These are phyloP conservation scores for Anodontia alba DNA, from an alignment of 2,888 invertebrate genomes.

Conservation along the genomic window DNA sequence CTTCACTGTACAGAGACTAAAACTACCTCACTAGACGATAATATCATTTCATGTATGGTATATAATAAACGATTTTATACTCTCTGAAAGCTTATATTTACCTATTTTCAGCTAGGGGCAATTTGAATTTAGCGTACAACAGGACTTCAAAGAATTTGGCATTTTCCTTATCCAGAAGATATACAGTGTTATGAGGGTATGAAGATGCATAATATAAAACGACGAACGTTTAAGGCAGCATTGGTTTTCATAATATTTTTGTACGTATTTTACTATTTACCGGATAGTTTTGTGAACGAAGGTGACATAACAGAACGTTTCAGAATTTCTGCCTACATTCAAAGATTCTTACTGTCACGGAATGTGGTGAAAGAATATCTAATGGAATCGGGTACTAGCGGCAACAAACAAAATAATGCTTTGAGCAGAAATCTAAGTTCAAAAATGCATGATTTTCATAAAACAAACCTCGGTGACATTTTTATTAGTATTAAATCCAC, in stretches of 20 bases:
- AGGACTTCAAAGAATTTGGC: too few species aligned
- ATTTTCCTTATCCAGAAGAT: not conserved
- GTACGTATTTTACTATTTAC: not conserved
- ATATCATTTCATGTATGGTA: not conserved
- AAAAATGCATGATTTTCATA: not conserved
- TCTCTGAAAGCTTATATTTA: too few species aligned
- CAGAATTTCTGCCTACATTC: not conserved
- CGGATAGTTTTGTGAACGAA: not conserved
- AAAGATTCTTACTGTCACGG: not conserved
- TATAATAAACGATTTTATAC: too few species aligned
- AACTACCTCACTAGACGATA: too few species aligned
- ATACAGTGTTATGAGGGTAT: not conserved
- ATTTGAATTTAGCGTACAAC: too few species aligned
- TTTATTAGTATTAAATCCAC: constrained; percentile 98
- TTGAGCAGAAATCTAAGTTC: not conserved
- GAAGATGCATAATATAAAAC: not conserved
- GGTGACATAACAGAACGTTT: not conserved
- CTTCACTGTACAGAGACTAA: too few species aligned
- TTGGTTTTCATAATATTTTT: not conserved
- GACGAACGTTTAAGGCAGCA: not conserved
- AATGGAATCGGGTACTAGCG: not conserved
- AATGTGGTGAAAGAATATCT: not conserved
- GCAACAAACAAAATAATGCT: not conserved
- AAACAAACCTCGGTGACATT: constrained; percentile 88
- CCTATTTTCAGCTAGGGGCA: too few species aligned